Evolutionary conservation across 2,797 vertebrate species (phyloP).

Genomic region (Siniperca scherzeri): DNA sequence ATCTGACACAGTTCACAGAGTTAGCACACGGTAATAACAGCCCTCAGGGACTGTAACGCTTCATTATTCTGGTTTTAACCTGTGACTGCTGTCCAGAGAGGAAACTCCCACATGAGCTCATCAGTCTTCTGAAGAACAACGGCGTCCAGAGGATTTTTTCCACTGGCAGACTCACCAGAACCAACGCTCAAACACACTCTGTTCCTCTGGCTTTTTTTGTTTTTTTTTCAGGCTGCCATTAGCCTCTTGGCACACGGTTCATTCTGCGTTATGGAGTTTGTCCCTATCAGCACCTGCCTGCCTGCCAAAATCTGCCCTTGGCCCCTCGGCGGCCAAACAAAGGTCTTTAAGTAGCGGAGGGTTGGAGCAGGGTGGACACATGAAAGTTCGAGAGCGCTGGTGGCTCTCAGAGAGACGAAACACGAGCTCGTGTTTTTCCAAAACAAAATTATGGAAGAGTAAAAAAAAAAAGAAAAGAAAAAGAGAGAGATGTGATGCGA

Average conservation of each 20-base stretch:
- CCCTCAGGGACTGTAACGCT: neutral
- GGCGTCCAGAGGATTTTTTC: conserved; percentile 40
- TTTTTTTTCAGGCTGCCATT: conserved; percentile 66
- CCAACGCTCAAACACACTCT: conserved; percentile 40
- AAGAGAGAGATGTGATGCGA: conserved; percentile 46
- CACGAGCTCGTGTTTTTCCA: conserved; percentile 76
- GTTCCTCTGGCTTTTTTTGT: neutral
- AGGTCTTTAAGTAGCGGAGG: conserved; percentile 68
- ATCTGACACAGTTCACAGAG: neutral
- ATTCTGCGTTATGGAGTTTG: conserved; percentile 76
- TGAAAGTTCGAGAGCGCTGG: conserved; percentile 74
- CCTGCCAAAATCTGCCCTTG: conserved; percentile 74
- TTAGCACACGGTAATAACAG: neutral
- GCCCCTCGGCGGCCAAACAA: conserved; percentile 70
- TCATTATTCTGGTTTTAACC: conserved; percentile 26
- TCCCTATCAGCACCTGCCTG: conserved; percentile 81
- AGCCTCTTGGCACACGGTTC: conserved; percentile 69
- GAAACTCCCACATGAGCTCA: conserved; percentile 48
- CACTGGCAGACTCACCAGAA: conserved; percentile 51
- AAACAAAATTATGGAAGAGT: conserved; percentile 81
- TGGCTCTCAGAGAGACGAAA: conserved; percentile 78
- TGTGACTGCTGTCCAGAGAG: conserved; percentile 25
- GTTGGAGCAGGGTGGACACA: conserved; percentile 60
- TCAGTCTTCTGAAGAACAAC: conserved; percentile 39
- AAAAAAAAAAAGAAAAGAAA: conserved; percentile 44